Evolutionary conservation across 2,797 vertebrate genomes (phyloP).

Genomic region (Momotus momota): DNA sequence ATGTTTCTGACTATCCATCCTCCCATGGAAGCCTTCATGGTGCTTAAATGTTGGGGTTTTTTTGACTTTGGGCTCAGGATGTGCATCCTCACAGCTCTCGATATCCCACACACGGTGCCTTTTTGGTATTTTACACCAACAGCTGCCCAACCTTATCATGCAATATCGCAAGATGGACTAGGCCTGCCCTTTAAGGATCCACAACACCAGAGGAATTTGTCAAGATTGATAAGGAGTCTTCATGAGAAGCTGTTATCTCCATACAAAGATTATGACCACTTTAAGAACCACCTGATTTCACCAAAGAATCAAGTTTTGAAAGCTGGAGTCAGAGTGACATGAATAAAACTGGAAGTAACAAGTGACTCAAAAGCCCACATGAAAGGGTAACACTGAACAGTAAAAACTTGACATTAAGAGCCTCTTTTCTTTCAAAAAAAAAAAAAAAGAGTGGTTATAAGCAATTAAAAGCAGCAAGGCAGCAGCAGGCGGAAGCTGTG

Average conservation of each 20-base stretch:
- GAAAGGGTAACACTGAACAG: constrained; percentile 50
- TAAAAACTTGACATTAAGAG: not conserved
- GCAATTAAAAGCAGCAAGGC: not conserved
- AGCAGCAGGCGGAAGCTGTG: not conserved
- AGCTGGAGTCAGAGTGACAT: not conserved
- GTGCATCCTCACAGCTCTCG: not conserved
- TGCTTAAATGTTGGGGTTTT: not conserved
- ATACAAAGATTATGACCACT: not conserved
- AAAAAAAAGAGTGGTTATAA: not conserved
- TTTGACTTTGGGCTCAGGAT: not conserved
- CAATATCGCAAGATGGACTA: rapidly evolving
- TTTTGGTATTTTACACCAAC: not conserved
- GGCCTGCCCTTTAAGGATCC: not conserved
- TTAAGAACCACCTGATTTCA: not conserved
- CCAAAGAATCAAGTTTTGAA: not conserved
- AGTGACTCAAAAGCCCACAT: constrained; percentile 74
- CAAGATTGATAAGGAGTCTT: not conserved
- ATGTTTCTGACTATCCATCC: not conserved
- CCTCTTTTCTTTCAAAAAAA: not conserved
- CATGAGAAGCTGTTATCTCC: not conserved
- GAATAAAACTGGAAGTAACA: constrained; percentile 63
- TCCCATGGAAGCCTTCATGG: not conserved
- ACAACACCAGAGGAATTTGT: not conserved
- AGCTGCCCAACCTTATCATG: too few species aligned
- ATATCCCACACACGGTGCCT: rapidly evolving